Conservation (phyloP, 2,797 vertebrate species). For the Falco concolor region DNA sequence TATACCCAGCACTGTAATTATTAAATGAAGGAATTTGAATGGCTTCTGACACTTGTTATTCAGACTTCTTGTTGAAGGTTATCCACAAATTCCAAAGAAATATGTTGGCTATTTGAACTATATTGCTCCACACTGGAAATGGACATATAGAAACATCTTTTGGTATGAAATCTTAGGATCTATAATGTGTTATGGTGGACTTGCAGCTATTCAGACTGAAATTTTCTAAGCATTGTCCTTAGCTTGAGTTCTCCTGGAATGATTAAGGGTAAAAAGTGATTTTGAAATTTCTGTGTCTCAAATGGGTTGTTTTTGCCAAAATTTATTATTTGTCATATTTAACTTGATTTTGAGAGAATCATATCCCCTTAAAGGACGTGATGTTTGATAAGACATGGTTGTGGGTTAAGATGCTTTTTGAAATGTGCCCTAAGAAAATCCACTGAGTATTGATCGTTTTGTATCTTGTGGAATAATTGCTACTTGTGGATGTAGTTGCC, state of each 20-base stretch:
- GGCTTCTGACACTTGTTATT: neutral
- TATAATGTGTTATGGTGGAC: neutral
- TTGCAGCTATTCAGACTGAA: neutral
- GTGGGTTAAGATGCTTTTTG: neutral
- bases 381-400: neutral
- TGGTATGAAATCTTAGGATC: neutral
- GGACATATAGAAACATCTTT: neutral
- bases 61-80: neutral
- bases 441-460: neutral
- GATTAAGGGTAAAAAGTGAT: neutral
- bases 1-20: neutral
- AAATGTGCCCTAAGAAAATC: neutral
- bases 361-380: neutral
- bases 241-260: neutral
- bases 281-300: neutral
- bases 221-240: neutral
- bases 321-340: neutral
- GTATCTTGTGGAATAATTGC: neutral
- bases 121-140: neutral
- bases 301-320: neutral
- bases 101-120: neutral
- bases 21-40: neutral
- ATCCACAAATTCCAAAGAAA: neutral
- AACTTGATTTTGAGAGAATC: neutral
- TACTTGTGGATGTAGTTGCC: neutral